phyloP scores from a whole-genome alignment of 1,140 invertebrate species.

The Myzus persicae region DNA sequence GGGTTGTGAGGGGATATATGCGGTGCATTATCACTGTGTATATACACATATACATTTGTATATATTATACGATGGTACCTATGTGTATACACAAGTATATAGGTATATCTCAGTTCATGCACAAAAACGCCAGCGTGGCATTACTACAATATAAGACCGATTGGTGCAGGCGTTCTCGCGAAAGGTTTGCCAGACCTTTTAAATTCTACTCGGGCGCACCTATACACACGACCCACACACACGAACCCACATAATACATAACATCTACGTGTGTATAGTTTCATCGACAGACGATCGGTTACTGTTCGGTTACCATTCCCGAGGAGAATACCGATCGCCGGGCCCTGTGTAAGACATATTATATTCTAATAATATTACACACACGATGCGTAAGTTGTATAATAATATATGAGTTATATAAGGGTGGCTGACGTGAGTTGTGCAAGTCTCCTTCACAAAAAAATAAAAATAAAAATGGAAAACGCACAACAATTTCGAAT shows the following conservation, averaged over 20 bases:
- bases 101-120: neutral
- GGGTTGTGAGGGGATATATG: neutral
- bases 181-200: slow-evolving; percentile 3
- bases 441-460: neutral
- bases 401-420: neutral
- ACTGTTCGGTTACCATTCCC: neutral
- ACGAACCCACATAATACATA: neutral
- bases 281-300: slow-evolving; percentile 3
- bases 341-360: too few relatives aligned
- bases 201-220: neutral
- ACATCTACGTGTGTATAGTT: neutral
- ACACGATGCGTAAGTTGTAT: too few relatives aligned
- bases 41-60: neutral
- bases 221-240: neutral
- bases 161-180: neutral
- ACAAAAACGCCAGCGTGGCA: neutral
- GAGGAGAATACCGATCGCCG: neutral
- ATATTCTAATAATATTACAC: too few relatives aligned
- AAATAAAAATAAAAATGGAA: neutral
- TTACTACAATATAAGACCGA: slow-evolving; percentile 11
- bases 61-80: neutral
- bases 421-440: neutral
- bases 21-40: neutral
- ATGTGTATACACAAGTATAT: neutral
- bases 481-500: neutral